Evolutionary conservation across 23 tunicate species (phyloP).

Genomic region (Styela plicata): DNA sequence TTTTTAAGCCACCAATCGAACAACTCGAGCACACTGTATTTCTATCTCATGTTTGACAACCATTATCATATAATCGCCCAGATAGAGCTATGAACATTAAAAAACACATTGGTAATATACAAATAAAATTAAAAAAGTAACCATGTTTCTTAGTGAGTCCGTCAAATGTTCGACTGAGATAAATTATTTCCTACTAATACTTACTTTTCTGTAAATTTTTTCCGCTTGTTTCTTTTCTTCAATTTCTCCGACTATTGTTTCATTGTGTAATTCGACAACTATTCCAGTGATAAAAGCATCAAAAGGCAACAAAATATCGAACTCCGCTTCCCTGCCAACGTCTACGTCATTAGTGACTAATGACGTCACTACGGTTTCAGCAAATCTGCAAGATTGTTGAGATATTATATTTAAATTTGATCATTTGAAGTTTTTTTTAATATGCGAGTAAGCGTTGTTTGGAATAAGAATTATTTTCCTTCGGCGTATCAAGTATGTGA

Average conservation of each 20-base stretch:
- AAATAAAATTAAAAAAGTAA: too few relatives aligned
- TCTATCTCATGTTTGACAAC: too few relatives aligned
- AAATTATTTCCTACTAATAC: background rate
- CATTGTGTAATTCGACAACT: constrained; percentile 25
- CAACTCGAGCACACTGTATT: too few relatives aligned
- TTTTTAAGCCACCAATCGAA: too few relatives aligned
- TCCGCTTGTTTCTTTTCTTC: constrained; percentile 34
- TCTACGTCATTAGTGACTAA: background rate
- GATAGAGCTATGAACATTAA: background rate
- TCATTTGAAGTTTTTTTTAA: background rate
- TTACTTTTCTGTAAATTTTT: background rate
- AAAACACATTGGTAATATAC: background rate
- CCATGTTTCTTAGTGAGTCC: too few relatives aligned
- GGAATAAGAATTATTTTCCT: background rate
- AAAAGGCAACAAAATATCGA: constrained; percentile 23
- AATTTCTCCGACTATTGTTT: constrained; percentile 24
- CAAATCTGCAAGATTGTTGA: constrained; percentile 15
- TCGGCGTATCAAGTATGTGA: background rate
- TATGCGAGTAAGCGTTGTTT: background rate
- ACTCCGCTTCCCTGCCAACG: constrained; percentile 44
- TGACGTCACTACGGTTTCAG: constrained; percentile 7
- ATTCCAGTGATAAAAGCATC: constrained; percentile 37
- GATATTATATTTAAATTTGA: constrained; percentile 12
- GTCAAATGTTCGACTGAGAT: too few relatives aligned
- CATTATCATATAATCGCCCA: background rate